Conservation (phyloP, 2,113 vertebrate genomes). For the Pelmatolapia mariae region DNA sequence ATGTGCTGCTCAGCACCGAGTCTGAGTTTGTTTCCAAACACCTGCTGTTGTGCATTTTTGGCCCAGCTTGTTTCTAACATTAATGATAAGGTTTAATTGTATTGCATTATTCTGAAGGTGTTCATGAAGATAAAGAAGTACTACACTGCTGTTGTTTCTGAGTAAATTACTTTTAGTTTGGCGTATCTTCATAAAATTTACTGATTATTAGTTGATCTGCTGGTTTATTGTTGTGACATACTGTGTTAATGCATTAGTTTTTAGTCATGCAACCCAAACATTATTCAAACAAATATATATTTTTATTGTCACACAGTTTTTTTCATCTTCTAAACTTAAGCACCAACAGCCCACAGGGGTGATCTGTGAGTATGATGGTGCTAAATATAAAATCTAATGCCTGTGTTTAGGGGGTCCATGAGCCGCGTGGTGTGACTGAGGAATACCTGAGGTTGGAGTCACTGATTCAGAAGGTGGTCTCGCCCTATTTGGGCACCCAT, state of each 20-base stretch:
- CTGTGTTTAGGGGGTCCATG: conserved; percentile 66
- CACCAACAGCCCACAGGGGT: neutral
- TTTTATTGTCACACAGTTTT: neutral
- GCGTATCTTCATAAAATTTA: neutral
- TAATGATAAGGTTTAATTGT: neutral
- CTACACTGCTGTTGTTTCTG: neutral
- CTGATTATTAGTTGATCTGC: neutral
- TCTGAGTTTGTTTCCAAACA: neutral
- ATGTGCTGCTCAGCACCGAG: neutral
- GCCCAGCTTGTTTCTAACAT: neutral
- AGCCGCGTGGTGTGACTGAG: conserved; percentile 81
- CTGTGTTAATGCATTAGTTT: neutral
- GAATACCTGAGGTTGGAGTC: conserved; percentile 92
- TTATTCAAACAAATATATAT: neutral
- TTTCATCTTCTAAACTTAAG: neutral
- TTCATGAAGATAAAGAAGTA: neutral
- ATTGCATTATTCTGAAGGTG: neutral
- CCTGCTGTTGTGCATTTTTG: neutral
- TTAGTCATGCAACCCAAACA: neutral
- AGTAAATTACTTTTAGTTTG: neutral
- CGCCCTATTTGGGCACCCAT: conserved; percentile 78
- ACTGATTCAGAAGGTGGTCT: conserved; percentile 88
- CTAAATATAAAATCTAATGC: neutral
- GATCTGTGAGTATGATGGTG: neutral
- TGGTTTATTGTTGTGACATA: neutral